These are phyloP conservation scores for Drosophila recens DNA, from an alignment of 2,888 invertebrate genomes.

Conservation along the genomic window DNA sequence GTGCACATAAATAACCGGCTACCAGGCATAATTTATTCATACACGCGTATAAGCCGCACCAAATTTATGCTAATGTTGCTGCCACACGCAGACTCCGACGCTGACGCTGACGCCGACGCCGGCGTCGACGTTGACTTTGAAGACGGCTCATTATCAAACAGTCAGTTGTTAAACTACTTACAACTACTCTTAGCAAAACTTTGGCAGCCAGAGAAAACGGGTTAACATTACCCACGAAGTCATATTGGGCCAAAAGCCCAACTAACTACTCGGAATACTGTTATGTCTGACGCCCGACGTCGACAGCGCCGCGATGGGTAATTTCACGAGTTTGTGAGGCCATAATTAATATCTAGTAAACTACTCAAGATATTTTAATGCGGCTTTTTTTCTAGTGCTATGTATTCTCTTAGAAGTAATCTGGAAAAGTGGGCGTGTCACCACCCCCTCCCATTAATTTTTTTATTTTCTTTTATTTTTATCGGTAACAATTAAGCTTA, in stretches of 20 bases:
- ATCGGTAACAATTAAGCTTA: too few relatives aligned
- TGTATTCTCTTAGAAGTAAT: too few relatives aligned
- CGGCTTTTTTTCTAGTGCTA: too few relatives aligned
- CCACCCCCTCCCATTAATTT: too few relatives aligned
- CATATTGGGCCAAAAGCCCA: background rate
- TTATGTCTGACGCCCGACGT: conserved; percentile 12
- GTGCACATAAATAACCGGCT: conserved; percentile 64
- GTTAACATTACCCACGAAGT: conserved; percentile 6
- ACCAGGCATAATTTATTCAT: conserved; percentile 69
- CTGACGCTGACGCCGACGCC: background rate
- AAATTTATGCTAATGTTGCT: conserved; percentile 73
- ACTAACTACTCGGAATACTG: background rate
- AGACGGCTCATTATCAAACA: conserved; percentile 45
- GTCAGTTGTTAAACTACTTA: conserved; percentile 35
- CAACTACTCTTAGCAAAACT: conserved; percentile 1
- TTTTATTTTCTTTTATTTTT: too few relatives aligned
- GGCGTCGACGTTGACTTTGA: background rate
- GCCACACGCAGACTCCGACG: conserved; percentile 20
- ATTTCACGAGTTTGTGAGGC: too few relatives aligned
- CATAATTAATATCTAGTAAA: too few relatives aligned
- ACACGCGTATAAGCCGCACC: conserved; percentile 67
- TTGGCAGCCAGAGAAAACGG: conserved; percentile 6
- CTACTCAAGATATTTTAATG: too few relatives aligned
- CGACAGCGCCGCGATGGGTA: conserved; percentile 11
- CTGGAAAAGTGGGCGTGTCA: too few relatives aligned